Evolutionary conservation across 2,797 vertebrate genomes (phyloP).

Genomic region (Parotocinclus haroldoi): DNA sequence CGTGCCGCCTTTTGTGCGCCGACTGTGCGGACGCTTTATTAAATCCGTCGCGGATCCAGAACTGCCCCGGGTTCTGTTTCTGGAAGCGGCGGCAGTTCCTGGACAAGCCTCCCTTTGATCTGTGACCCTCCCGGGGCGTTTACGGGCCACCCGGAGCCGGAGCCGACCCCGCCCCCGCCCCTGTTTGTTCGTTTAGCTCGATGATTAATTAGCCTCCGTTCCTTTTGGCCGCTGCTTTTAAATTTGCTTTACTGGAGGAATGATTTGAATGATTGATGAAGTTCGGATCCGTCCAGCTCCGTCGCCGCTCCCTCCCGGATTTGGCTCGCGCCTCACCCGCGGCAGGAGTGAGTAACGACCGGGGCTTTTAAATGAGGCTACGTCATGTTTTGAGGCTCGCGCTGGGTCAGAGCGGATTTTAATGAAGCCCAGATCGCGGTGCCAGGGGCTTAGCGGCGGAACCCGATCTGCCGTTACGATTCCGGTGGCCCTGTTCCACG

Average conservation of each 20-base stretch:
- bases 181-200: not conserved
- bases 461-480: conserved; percentile 6
- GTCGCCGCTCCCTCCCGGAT: not conserved
- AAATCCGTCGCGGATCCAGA: no score
- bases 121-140: conserved; percentile 55
- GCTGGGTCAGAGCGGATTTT: conserved; percentile 19
- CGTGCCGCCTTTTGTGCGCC: no score
- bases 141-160: conserved; percentile 54
- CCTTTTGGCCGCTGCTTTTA: not conserved
- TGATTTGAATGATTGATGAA: not conserved
- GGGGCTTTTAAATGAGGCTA: conserved; percentile 2
- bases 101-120: conserved; percentile 61
- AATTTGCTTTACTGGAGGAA: not conserved
- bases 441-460: conserved; percentile 20
- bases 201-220: not conserved
- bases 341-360: conserved; percentile 19
- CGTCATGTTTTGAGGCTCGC: conserved; percentile 19
- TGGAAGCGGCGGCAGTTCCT: no score
- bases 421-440: conserved; percentile 4
- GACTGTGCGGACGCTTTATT: no score
- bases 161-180: conserved; percentile 34
- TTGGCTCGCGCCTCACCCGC: not conserved
- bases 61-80: no score
- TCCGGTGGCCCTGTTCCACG: conserved; percentile 7
- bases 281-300: not conserved